These are phyloP conservation scores for Aphodius granarius DNA, from an alignment of 2,888 invertebrate genomes.

Conservation along the genomic window DNA sequence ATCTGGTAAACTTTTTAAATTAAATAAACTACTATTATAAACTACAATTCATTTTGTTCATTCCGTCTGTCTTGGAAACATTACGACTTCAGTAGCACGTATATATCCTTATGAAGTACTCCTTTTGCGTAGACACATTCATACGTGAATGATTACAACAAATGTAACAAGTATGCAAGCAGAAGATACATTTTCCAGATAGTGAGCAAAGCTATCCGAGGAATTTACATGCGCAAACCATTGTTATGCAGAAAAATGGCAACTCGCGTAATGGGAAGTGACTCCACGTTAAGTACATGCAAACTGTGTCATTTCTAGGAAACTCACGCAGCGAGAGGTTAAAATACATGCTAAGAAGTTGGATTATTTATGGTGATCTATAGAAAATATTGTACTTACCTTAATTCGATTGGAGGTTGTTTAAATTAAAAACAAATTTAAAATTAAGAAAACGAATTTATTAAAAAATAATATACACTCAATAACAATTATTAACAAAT, in stretches of 20 bases:
- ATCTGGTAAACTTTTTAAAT: too few species aligned
- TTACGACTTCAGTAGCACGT: not conserved
- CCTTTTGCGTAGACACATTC: not conserved
- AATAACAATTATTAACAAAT: constrained; percentile 30
- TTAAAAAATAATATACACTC: constrained; percentile 33
- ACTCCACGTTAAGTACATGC: not conserved
- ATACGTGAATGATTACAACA: not conserved
- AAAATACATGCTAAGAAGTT: not conserved
- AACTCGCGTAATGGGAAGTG: too few species aligned
- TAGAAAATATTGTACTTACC: too few species aligned
- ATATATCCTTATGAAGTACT: not conserved
- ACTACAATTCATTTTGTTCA: not conserved
- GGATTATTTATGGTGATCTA: not conserved
- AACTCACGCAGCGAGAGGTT: not conserved
- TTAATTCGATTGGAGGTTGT: not conserved
- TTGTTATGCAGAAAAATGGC: not conserved
- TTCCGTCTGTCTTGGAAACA: not conserved
- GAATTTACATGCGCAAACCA: not conserved
- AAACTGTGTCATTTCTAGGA: not conserved
- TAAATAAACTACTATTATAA: too few species aligned
- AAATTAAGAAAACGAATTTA: constrained; percentile 22
- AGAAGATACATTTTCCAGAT: not conserved
- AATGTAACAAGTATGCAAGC: not conserved
- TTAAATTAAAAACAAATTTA: not conserved
- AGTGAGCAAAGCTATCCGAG: not conserved